Evolutionary conservation across 2,113 vertebrate genomes (phyloP), one percentile per base, ranked within the genome.

Genomic region (Takifugu flavidus): DNA sequence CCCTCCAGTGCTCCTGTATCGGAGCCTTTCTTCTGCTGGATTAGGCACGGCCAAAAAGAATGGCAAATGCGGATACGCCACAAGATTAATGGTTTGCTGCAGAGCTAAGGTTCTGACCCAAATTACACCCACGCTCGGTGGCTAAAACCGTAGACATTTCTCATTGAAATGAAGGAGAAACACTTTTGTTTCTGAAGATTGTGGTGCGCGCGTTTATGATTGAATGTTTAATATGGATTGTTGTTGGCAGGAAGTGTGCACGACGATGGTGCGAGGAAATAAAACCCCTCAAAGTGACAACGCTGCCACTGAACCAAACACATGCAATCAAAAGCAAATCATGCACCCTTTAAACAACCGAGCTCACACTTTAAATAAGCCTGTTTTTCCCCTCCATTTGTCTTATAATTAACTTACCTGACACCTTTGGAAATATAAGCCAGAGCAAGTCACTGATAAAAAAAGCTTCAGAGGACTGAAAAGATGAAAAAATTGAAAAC

Each of bases 1-100:
- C 79, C 85, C 76, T 73, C 59, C 79, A 88, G 81, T 86, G 77
- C 72, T 77, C 64, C 72, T 71, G 82, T 64, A 75, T 72, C 57
- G 69, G 79, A 86, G 70, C 77, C 86, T 90, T 92, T 91, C 87
- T 90, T 91, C 89, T 90, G 67, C 75, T 27, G 74, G 81, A 89
- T 89, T 87, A 88, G 82, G 89, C 78, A 77, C 26, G 72, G 84
- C 82, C 77, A 90, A 87, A 90, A 88, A 87, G 86, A 89, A 90
- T 88, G 83, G 82, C 77, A 90, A 90, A 89, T 89, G 85, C 59
- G 87, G 84, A 87, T 82, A 63, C 63, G 82, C 72, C 70, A 65
- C 62, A 51, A 85, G 82, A 83, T 87, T 86, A 80, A 70, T 65
- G 71, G 56, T 50, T 70, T 61, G 72, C 80, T 80, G 55, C 56